Evolutionary conservation across 2,888 invertebrate species (phyloP), one percentile per base, ranked within the genome.

Genomic region (Scaptomyza reducta): DNA sequence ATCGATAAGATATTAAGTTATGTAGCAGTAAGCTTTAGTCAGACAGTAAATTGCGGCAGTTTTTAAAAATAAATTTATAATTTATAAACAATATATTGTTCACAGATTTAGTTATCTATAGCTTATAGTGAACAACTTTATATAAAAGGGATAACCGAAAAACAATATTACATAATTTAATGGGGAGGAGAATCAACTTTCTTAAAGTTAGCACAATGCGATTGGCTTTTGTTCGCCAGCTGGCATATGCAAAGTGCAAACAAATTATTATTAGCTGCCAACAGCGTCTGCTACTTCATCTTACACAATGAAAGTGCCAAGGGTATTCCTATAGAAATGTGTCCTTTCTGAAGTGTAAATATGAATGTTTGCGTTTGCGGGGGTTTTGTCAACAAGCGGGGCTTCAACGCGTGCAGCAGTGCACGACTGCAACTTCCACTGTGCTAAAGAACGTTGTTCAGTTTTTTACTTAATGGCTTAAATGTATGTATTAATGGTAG

Each of bases 191-290:
- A 41, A 53, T 9, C 27, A 0, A 13, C 29, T 53, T 18, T 29
- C 14, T 27, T 27, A 18, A 13, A 45, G n/a, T 16, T n/a, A 13
- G 27, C 60, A 74, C 47, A 70, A 47, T 70, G 27, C 47, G 31
- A 46, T 70, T 53, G 66, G 45, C 40, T 59, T 59, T 64, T 59
- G 66, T 22, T 65, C 29, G 38, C 78, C 86, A 78, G 70, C 77
- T 82, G 83, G 87, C 80, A 76, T 78, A 86, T 82, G 82, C 86
- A 86, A 83, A 86, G 76, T 80, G 83, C 83, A 82, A 82, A 86
- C 82, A 82, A 86, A 82, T 82, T 83, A 83, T 82, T 82, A 86
- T 86, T 86, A 82, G 82, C 82, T 86, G 82, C 83, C 82, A 82
- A 86, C 83, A 65, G 83, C 61, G 85, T 50, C 66, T 68, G 62